Evolutionary conservation across 1,140 invertebrate species (phyloP).

Genomic region (Drosophila aff.): DNA sequence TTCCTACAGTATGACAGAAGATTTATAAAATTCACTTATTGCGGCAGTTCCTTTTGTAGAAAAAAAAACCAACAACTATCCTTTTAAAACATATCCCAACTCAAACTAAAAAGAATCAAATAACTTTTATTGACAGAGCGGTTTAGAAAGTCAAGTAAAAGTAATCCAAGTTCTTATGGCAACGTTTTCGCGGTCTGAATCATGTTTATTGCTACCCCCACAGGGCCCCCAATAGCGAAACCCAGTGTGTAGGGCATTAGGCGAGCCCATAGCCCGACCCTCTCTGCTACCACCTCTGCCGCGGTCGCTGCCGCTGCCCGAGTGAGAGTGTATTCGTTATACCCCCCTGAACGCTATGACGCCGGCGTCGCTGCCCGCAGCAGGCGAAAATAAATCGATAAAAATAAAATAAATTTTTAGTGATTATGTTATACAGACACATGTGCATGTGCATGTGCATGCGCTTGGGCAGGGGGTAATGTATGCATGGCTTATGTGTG

Average conservation of each 20-base stretch:
- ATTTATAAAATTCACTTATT: neutral
- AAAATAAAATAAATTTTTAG: slow-evolving; percentile 84
- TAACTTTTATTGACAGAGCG: slow-evolving; percentile 8
- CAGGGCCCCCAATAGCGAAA: slow-evolving; percentile 11
- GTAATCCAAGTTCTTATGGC: slow-evolving; percentile 19
- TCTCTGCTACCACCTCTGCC: slow-evolving; percentile 24
- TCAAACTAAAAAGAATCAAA: slow-evolving; percentile 3
- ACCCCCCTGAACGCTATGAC: slow-evolving; percentile 53
- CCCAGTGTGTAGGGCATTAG: slow-evolving; percentile 50
- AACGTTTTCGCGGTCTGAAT: slow-evolving; percentile 17
- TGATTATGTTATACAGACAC: slow-evolving; percentile 79
- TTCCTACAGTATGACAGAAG: no score
- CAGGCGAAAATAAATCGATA: slow-evolving; percentile 80
- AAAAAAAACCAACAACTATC: neutral
- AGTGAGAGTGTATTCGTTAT: slow-evolving; percentile 48
- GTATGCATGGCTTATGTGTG: slow-evolving; percentile 27
- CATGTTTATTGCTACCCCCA: slow-evolving; percentile 14
- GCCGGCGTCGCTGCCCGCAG: slow-evolving; percentile 55
- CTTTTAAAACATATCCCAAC: neutral
- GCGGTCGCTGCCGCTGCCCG: slow-evolving; percentile 23
- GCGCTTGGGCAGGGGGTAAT: slow-evolving; percentile 21
- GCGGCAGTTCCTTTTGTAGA: neutral
- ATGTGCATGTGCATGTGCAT: slow-evolving; percentile 38
- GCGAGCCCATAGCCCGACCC: slow-evolving; percentile 41
- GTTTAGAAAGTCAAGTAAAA: slow-evolving; percentile 16